Conservation (phyloP, 2,888 invertebrate genomes). For the Caenorhabditis sulstoni region DNA sequence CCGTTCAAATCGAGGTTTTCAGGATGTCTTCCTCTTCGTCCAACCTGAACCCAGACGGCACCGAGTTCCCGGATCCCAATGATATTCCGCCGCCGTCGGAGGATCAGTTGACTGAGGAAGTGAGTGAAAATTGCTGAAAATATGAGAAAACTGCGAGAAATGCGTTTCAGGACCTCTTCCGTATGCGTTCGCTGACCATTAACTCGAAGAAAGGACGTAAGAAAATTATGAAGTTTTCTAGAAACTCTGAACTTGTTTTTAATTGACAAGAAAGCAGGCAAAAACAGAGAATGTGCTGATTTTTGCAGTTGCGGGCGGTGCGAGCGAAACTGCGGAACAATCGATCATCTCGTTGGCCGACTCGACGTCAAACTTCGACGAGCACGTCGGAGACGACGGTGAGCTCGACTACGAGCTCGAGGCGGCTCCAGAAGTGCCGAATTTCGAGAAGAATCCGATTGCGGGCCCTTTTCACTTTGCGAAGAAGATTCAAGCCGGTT, state of each 20-base stretch:
- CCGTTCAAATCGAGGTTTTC: not conserved
- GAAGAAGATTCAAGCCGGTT: constrained; percentile 32
- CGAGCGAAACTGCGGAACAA: constrained; percentile 73
- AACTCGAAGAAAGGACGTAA: constrained; percentile 57
- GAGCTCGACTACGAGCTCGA: constrained; percentile 53
- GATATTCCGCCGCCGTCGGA: constrained; percentile 62
- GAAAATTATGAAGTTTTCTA: too few species aligned
- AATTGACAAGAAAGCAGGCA: too few species aligned
- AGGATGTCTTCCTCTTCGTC: constrained; percentile 38
- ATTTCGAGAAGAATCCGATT: constrained; percentile 4
- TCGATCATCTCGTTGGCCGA: constrained; percentile 77
- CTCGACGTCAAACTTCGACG: constrained; percentile 77
- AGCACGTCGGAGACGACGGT: constrained; percentile 69
- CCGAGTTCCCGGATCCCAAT: constrained; percentile 57
- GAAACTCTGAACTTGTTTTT: too few species aligned
- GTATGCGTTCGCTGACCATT: constrained; percentile 63
- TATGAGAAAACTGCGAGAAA: not conserved
- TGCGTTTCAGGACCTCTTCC: constrained; percentile 62
- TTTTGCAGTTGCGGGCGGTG: constrained; percentile 33
- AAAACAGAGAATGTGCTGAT: too few species aligned
- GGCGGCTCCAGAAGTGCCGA: constrained; percentile 25
- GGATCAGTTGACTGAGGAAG: constrained; percentile 66
- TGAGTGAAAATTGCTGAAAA: constrained; percentile 61
- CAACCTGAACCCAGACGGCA: constrained; percentile 45
- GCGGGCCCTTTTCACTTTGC: constrained; percentile 61